These are phyloP conservation scores for Amphipyra berbera DNA, from an alignment of 2,888 invertebrate species.

Conservation along the genomic window DNA sequence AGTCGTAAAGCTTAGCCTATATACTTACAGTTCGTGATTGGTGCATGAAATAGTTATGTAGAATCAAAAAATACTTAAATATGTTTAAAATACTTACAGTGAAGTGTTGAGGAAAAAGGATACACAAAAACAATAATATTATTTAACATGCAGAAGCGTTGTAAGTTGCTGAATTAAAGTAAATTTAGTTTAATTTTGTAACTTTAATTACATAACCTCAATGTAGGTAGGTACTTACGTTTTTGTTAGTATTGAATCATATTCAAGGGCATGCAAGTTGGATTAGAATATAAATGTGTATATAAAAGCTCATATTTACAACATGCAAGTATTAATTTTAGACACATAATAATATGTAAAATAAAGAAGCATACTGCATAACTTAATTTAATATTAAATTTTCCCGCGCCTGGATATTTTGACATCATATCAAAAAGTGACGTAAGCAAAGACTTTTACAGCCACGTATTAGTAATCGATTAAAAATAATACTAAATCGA, in stretches of 20 bases:
- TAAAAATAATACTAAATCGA: slow-evolving; percentile 31
- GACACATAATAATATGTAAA: neutral
- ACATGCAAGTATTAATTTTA: slow-evolving; percentile 6
- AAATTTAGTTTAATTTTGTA: neutral
- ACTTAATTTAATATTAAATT: slow-evolving; percentile 7
- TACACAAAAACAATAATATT: slow-evolving; percentile 37
- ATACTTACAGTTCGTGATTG: slow-evolving; percentile 51
- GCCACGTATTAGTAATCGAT: slow-evolving; percentile 29
- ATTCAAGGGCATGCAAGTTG: slow-evolving; percentile 17
- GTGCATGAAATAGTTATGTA: slow-evolving; percentile 30
- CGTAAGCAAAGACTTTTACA: slow-evolving; percentile 9
- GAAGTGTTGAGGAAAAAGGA: slow-evolving; percentile 40
- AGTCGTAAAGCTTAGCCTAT: slow-evolving; percentile 35
- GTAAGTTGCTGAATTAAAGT: slow-evolving; percentile 6
- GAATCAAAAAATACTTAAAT: slow-evolving; percentile 43
- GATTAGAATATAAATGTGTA: slow-evolving; percentile 9
- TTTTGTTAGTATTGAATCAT: slow-evolving; percentile 6
- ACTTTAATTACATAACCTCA: neutral
- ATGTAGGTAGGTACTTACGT: neutral
- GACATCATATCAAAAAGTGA: slow-evolving; percentile 32
- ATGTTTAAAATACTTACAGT: slow-evolving; percentile 56
- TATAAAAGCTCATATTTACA: slow-evolving; percentile 8
- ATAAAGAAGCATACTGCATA: slow-evolving; percentile 21
- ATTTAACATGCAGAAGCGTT: slow-evolving; percentile 37
- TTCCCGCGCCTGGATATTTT: slow-evolving; percentile 28